Base-by-base conservation (phyloP, 1,140 invertebrate species). In the Calephelis virginiensis region DNA sequence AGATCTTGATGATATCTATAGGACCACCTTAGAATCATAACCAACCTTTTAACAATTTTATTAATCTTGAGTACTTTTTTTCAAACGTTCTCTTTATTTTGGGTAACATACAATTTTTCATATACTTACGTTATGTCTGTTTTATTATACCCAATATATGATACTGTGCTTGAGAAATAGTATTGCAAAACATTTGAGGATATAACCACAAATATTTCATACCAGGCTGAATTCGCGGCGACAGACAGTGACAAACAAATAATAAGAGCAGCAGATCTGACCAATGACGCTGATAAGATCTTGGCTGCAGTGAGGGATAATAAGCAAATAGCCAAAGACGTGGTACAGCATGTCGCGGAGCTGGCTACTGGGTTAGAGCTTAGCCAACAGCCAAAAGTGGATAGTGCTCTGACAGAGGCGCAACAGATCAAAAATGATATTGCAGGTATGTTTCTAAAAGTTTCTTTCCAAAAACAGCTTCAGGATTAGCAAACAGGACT, bases 351-450 rank as follows among this genome's bases (percentile, higher is more conserved):
- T 60, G 94, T 97, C 0, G 89, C 94, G 10, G 91, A 93, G 5
- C 78, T 97, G 5, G 94, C 95, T 0, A 91, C 93, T 37, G 94
- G 94, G 56, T 85, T 95, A 0, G 94, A 95, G 68, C 93, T 94
- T 0, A 94, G 94, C 37, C 85, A 92, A 49, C 95, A 94, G 38
- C 95, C 95, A 0, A 95, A 96, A 81, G 93, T 97, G 0, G 97
- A 97, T 60, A 94, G 93, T 13, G 95, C 96, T 0, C 75, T 98
- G 5, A 88, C 93, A 10, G 94, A 97, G 79, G 97, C 96, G 0
- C 91, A 95, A 68, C 83, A 93, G 0, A 95, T 96, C 5, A 90
- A 97, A 12, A 90, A 92, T 1, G 92, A 93, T 48, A 95, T 98
- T 40, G 92, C 94, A 66, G 87, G 62, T 93, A 93, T 49, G 61